A percentile compares a stretch with the other conserved stretches of the same genome.
These are phyloP conservation scores for Fregata magnificens DNA, from an alignment of 2,113 vertebrate species.

Conservation along the genomic window DNA sequence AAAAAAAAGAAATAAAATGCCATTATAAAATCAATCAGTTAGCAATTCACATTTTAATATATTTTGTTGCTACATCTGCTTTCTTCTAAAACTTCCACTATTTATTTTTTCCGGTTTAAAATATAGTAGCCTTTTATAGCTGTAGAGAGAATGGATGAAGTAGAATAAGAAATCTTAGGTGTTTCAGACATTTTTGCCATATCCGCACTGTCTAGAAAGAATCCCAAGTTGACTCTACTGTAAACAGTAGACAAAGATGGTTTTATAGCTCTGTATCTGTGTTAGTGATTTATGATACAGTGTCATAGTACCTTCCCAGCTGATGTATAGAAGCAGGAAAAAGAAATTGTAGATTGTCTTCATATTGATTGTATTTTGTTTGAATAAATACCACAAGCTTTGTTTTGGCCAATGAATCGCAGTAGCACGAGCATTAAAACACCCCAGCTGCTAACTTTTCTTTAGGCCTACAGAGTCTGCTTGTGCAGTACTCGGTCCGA, in stretches of 20 bases:
- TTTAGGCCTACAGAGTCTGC: neutral
- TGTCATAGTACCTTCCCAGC: conserved; percentile 2
- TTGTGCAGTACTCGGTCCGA: neutral
- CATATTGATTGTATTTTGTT: neutral
- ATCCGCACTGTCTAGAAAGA: neutral
- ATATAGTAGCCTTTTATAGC: neutral
- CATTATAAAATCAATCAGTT: neutral
- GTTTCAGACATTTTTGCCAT: neutral
- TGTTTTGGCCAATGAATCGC: neutral
- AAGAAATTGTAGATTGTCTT: conserved; percentile 29
- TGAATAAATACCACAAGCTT: conserved; percentile 32
- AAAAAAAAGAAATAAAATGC: neutral
- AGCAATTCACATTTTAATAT: neutral
- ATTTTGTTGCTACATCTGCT: neutral
- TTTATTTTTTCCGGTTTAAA: conserved; percentile 8
- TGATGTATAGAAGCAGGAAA: neutral
- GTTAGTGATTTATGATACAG: conserved; percentile 10
- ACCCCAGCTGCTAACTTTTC: neutral
- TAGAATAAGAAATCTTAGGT: neutral
- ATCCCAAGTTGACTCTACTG: neutral
- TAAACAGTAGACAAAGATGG: conserved; percentile 11
- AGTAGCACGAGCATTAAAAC: neutral
- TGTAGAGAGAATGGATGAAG: neutral
- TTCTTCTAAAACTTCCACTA: neutral
- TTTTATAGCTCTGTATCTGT: neutral